Evolutionary conservation across 1,140 invertebrate species (phyloP).

Genomic region (Leptinotarsa lineolata): DNA sequence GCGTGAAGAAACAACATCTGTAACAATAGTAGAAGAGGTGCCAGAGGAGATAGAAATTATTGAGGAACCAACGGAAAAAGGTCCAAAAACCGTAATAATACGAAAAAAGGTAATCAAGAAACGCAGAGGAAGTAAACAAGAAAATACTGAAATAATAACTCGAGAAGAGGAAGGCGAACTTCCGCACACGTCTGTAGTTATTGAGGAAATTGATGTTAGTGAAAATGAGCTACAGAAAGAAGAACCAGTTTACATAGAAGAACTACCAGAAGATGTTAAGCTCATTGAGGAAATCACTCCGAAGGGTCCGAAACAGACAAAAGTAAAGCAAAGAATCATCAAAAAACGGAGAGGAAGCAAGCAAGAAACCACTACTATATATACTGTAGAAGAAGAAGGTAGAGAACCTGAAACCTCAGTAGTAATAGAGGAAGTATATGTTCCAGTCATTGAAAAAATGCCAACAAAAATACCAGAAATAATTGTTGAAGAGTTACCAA

Average conservation of each 20-base stretch:
- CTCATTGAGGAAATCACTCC: constrained; percentile 47
- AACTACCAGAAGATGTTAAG: constrained; percentile 50
- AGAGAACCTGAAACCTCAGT: constrained; percentile 52
- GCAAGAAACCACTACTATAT: constrained; percentile 51
- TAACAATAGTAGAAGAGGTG: constrained; percentile 10
- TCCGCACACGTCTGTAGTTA: constrained; percentile 50
- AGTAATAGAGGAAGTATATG: constrained; percentile 44
- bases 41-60: constrained; percentile 45
- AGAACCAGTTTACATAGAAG: constrained; percentile 50
- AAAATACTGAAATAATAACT: constrained; percentile 51
- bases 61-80: not conserved
- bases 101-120: constrained; percentile 53
- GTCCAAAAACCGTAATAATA: constrained; percentile 32
- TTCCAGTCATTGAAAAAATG: constrained; percentile 48
- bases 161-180: constrained; percentile 51
- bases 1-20: not conserved
- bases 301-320: constrained; percentile 44
- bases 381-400: constrained; percentile 49
- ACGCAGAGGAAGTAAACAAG: constrained; percentile 44
- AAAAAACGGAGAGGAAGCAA: constrained; percentile 48
- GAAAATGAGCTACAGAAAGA: constrained; percentile 27
- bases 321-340: constrained; percentile 41
- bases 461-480: constrained; percentile 27
- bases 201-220: constrained; percentile 52
- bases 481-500: constrained; percentile 27